These are phyloP conservation scores for Phaonia tiefii DNA, from an alignment of 2,888 invertebrate genomes.

Conservation along the genomic window DNA sequence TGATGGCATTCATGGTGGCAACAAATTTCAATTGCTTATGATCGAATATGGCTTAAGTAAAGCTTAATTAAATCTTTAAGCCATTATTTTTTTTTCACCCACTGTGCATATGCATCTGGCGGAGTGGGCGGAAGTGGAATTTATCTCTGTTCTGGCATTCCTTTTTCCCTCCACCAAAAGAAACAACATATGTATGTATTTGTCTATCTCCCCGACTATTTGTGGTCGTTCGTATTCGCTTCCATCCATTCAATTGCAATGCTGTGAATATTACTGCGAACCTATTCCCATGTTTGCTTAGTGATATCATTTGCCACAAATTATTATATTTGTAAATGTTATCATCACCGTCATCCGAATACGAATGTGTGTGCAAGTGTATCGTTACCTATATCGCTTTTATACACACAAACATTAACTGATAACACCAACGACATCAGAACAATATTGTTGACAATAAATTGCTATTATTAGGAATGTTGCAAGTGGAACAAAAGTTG, in stretches of 20 bases:
- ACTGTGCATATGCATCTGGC: neutral
- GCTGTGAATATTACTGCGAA: conserved; percentile 51
- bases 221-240: neutral
- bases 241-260: neutral
- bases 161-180: neutral
- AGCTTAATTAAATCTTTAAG: no score
- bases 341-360: conserved; percentile 33
- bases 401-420: conserved; percentile 16
- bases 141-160: conserved; percentile 6
- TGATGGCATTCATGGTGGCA: no score
- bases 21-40: no score
- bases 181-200: neutral
- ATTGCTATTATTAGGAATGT: conserved; percentile 23
- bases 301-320: conserved; percentile 50
- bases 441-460: conserved; percentile 21
- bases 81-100: no score
- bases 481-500: conserved; percentile 12
- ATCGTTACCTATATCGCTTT: neutral
- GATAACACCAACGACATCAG: conserved; percentile 10
- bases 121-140: neutral
- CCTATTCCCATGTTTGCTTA: conserved; percentile 58
- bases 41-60: no score
- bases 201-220: no score
- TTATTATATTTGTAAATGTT: conserved; percentile 28
- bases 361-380: neutral